Base-by-base conservation (phyloP, 2,113 vertebrate species). In the Nasalis larvatus region DNA sequence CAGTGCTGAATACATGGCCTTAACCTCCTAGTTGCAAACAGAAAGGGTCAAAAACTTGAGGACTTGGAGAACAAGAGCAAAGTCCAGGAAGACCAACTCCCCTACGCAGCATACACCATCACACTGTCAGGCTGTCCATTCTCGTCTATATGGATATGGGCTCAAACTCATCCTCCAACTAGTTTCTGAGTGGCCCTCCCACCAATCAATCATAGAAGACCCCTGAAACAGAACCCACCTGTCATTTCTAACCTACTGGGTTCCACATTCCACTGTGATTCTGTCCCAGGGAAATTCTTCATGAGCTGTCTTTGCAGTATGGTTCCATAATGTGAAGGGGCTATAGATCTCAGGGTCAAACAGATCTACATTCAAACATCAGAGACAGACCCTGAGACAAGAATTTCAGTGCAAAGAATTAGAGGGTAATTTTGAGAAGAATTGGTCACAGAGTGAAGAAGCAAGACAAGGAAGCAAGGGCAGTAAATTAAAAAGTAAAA, bases 1-100 rank as follows among this genome's bases (percentile, higher is more conserved):
- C 3, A 32, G 60, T 6, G 45, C 54, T 11, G 8, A 6, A 0
- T 6, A 3, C 0, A 1, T 0, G 17, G 58, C 37, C 45, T 42
- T 17, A 3, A 4, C 54, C 8, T 58, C 47, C 18, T 35, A 20
- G 21, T 10, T 21, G 21, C 21, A 60, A 45, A 27, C 60, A 47
- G 7, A 25, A 40, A n/a, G 56, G 14, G 35, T 12, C 47, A 6
- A 8, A 1, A n/a, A 74, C 7, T 5, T 16, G 73, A n/a, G 32
- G 20, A 25, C 0, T 0, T 20, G 18, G 6, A 30, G 37, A 13
- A 63, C 71, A 69, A 21, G 2, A 20, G 30, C 6, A 2, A 23
- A 23, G 35, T 32, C 37, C 10, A 1, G 45, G 6, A 30, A n/a
- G 16, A n/a, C 20, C 5, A 30, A 30, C 2, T 25, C 6, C 12